Evolutionary conservation across 2,113 vertebrate species (phyloP).

Genomic region (Rattus rattus): DNA sequence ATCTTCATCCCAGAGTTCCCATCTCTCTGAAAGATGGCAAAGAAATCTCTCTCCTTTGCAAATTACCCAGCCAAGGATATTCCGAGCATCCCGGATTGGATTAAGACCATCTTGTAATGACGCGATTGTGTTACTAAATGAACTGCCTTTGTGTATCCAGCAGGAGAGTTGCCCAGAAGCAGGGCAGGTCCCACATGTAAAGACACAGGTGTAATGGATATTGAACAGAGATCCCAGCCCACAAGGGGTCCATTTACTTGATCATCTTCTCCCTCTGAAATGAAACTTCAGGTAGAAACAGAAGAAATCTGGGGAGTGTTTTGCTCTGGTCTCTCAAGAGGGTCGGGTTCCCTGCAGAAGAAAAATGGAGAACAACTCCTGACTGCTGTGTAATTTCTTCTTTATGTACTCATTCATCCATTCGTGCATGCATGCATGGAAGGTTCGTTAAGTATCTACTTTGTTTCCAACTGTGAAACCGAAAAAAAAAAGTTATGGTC

Average conservation of each 20-base stretch:
- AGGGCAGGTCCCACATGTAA: neutral
- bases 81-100: neutral
- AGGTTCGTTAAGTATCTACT: too few relatives aligned
- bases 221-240: too few relatives aligned
- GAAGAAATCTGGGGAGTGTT: neutral
- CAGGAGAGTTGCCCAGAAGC: neutral
- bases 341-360: neutral
- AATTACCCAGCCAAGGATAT: neutral
- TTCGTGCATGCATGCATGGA: too few relatives aligned
- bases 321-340: neutral
- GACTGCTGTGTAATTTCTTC: fast-evolving
- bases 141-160: too few relatives aligned
- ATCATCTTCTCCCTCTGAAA: neutral
- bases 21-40: neutral
- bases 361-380: neutral
- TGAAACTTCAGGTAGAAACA: neutral
- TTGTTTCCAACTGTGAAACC: neutral
- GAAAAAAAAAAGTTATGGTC: neutral
- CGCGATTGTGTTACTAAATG: neutral
- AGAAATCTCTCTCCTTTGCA: neutral
- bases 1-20: neutral
- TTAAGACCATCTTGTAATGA: neutral
- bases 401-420: neutral
- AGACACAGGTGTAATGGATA: neutral
- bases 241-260: neutral